A percentile compares a stretch with the other conserved stretches of the same genome.
Conservation (phyloP, 2,888 invertebrate species). For the Himalopsyche japonica region DNA sequence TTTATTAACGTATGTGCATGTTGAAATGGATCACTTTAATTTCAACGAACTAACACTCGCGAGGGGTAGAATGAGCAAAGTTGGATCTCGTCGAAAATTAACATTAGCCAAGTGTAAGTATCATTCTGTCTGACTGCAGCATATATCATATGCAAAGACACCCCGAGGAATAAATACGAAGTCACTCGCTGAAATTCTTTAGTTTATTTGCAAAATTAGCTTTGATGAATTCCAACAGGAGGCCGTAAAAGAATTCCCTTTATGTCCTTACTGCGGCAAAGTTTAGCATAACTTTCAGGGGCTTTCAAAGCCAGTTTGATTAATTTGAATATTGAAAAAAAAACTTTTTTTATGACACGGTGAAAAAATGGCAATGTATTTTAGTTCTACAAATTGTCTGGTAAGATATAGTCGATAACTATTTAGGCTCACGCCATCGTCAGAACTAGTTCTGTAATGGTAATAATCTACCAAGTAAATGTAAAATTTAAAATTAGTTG, state of each 20-base stretch:
- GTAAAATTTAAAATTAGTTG: too few species aligned
- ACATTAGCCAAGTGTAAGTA: not conserved
- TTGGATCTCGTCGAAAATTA: not conserved
- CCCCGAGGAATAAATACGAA: not conserved
- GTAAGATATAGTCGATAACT: too few species aligned
- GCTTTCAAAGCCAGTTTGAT: not conserved
- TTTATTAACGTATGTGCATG: not conserved
- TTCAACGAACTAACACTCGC: not conserved
- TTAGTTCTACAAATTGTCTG: too few species aligned
- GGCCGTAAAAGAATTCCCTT: conserved; percentile 28
- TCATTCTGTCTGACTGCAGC: not conserved
- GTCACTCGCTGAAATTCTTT: conserved; percentile 16
- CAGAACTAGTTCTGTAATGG: too few species aligned
- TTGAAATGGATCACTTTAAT: not conserved
- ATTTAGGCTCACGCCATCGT: too few species aligned
- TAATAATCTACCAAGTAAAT: too few species aligned
- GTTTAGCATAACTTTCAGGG: not conserved
- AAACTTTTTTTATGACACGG: too few species aligned
- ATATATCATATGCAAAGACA: not conserved
- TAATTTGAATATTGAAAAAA: too few species aligned
- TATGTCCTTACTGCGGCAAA: conserved; percentile 10
- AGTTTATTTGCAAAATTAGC: conserved; percentile 31
- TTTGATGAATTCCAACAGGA: conserved; percentile 26
- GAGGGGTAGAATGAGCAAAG: not conserved
- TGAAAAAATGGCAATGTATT: too few species aligned